Evolutionary conservation across 2,113 vertebrate genomes (phyloP), one percentile per base, ranked within the genome.

Genomic region (Ailuropoda melanoleuca): DNA sequence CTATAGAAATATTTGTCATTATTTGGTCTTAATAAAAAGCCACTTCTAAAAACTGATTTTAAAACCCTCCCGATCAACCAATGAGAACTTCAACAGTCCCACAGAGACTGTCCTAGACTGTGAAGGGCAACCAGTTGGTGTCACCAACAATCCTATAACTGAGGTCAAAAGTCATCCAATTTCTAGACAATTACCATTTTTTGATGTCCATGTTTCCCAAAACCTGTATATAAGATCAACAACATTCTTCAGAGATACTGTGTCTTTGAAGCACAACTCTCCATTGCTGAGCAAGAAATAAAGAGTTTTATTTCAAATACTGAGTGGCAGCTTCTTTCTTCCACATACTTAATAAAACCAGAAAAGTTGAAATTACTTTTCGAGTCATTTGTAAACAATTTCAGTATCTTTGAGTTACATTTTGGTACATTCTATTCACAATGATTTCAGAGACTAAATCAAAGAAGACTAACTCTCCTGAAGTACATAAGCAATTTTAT

Each of bases 311-410:
- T 93, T 95, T 89, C 50, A 90, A 19, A 80, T 68, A 34, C 3
- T 75, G 8, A 89, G 23, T 68, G 31, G 0, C 46, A 93, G 48
- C 95, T 62, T 58, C 55, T 80, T 86, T 21, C 18, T 80, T 74
- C 10, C 6, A 68, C 39, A 29, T 75, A 56, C 29, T 72, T 74
- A 87, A 62, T 2, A 77, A 7, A 87, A 81, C 75, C 74, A 68
- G 34, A 95, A 96, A 77, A 83, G 55, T 37, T 82, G 4, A 90
- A 95, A 96, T 87, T 74, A 78, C 7, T 83, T 60, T 90, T 66
- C 6, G 72, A 82, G 58, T 88, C 39, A 90, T 92, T 93, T 80
- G 4, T 84, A 92, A 89, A 89, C 6, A 95, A 92, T 64, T 90
- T 88, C 34, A 82, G 2, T 91, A 74, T 87, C 21, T 95, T 90